Conservation (phyloP, 2,797 vertebrate genomes). For the Argentina silus region DNA sequence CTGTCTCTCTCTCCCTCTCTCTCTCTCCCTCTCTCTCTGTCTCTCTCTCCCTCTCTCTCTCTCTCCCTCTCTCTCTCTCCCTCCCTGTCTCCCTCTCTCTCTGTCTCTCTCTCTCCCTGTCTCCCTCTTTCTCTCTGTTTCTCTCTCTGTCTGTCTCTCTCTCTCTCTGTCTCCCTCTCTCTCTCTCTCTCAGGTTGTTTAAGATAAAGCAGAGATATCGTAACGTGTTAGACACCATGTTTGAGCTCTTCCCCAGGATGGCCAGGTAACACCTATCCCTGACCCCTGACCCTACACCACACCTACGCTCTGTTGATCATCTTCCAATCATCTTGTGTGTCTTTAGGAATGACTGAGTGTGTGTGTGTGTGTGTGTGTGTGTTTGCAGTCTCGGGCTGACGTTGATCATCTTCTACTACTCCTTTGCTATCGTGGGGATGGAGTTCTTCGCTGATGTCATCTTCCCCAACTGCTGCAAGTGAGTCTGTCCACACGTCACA, state of each 20-base stretch:
- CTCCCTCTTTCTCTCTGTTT: slow-evolving; percentile 1
- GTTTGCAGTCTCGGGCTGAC: slow-evolving; percentile 89
- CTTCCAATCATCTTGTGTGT: background rate
- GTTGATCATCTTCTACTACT: slow-evolving; percentile 97
- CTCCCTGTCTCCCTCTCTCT: too few species aligned
- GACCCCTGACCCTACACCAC: background rate
- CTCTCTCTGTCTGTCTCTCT: background rate
- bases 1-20: slow-evolving; percentile 24
- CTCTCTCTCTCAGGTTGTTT: slow-evolving; percentile 82
- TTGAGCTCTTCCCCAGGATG: slow-evolving; percentile 96
- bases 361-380: slow-evolving; percentile 13
- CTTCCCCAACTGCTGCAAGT: slow-evolving; percentile 98
- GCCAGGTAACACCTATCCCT: slow-evolving; percentile 80
- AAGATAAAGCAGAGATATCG: slow-evolving; percentile 96
- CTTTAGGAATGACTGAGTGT: background rate
- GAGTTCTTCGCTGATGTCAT: slow-evolving; percentile 93
- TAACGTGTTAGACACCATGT: slow-evolving; percentile 98
- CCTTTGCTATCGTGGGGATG: slow-evolving; percentile 98
- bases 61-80: slow-evolving; percentile 26
- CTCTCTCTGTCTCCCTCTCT: background rate
- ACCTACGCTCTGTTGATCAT: background rate
- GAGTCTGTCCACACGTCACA: slow-evolving; percentile 61
- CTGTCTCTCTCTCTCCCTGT: slow-evolving; percentile 26
- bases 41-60: slow-evolving; percentile 19
- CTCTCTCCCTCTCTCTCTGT: slow-evolving; percentile 23